Conservation (phyloP, 2,113 vertebrate genomes). For the Micronisus gabar region DNA sequence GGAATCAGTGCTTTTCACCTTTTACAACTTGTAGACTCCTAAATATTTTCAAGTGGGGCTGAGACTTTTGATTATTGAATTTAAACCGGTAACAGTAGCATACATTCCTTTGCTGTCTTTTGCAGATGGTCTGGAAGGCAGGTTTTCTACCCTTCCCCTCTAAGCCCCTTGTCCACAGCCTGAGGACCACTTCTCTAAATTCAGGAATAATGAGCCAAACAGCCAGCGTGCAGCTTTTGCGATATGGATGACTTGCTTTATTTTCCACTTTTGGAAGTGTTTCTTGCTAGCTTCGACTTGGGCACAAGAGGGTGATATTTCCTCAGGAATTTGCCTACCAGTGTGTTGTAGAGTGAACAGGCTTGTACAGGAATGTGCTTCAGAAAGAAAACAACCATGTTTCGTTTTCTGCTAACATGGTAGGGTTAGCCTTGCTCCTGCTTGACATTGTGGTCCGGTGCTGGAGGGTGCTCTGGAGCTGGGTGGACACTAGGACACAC, state of each 20-base stretch:
- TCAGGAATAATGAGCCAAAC: fast-evolving
- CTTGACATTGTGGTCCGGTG: neutral
- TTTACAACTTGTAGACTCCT: neutral
- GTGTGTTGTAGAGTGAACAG: fast-evolving
- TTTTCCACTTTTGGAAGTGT: neutral
- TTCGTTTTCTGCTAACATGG: fast-evolving
- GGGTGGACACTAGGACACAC: neutral
- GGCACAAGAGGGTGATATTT: constrained; percentile 55
- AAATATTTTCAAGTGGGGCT: neutral
- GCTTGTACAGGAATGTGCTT: fast-evolving
- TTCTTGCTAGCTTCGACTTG: neutral
- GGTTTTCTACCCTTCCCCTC: neutral
- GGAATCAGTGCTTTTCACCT: neutral
- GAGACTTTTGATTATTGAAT: neutral
- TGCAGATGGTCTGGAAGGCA: neutral
- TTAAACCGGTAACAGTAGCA: fast-evolving
- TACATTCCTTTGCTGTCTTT: neutral
- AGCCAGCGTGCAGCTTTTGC: fast-evolving
- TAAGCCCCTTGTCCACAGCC: neutral
- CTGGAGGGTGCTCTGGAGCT: neutral
- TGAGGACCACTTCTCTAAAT: neutral
- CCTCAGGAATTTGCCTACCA: neutral
- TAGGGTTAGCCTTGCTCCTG: neutral
- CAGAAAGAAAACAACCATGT: fast-evolving
- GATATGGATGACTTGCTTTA: neutral